A percentile compares a stretch with the other conserved stretches of the same genome.
Evolutionary conservation across 2,113 vertebrate genomes (phyloP).

Genomic region (Apeltes quadracus): DNA sequence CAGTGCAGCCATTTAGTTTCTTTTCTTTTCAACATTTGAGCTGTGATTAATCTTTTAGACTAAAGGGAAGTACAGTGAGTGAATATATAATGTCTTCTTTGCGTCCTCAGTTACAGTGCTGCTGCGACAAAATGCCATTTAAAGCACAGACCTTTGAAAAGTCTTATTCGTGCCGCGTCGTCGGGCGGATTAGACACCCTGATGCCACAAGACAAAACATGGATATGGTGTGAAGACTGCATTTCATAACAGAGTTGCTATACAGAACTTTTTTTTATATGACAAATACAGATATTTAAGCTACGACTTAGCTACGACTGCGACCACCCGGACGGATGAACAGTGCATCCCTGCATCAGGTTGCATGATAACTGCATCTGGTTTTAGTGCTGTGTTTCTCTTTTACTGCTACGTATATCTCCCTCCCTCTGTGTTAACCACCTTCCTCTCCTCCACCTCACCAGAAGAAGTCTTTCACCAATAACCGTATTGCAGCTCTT

Average conservation of each 20-base stretch:
- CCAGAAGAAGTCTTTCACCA: constrained; percentile 43
- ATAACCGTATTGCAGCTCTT: constrained; percentile 14
- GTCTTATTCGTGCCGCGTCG: background rate
- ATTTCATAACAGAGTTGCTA: background rate
- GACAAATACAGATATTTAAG: constrained; percentile 33
- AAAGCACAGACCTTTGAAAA: background rate
- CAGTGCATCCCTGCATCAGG: constrained; percentile 20
- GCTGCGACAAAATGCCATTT: background rate
- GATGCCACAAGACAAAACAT: constrained; percentile 4
- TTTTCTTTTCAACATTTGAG: background rate
- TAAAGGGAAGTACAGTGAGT: background rate
- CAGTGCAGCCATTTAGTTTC: background rate
- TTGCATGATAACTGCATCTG: constrained; percentile 27
- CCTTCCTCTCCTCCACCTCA: constrained; percentile 50
- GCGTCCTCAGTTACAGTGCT: background rate
- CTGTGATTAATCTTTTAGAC: background rate
- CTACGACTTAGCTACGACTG: constrained; percentile 43
- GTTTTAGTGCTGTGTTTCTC: constrained; percentile 30
- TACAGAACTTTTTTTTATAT: constrained; percentile 16
- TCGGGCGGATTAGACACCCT: background rate
- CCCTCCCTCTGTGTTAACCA: constrained; percentile 30
- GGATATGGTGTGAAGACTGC: background rate
- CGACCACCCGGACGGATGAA: constrained; percentile 13
- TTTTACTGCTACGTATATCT: constrained; percentile 36
- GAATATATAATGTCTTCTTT: background rate